Evolutionary conservation across 2,797 vertebrate genomes (phyloP).

Genomic region (Diplodus puntazzo): DNA sequence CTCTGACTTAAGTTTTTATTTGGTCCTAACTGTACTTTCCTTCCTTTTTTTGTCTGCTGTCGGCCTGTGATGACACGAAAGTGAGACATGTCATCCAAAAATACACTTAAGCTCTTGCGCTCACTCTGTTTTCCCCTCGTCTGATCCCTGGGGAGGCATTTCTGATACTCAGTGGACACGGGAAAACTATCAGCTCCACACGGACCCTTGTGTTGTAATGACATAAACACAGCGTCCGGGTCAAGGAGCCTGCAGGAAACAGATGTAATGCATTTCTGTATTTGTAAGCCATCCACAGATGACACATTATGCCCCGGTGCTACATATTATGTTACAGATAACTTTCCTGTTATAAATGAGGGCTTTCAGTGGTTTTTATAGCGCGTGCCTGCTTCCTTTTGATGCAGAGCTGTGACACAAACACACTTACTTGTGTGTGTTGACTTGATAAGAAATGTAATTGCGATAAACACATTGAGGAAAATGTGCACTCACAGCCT

Average conservation of each 20-base stretch:
- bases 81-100: slow-evolving; percentile 6
- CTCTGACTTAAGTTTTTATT: not conserved
- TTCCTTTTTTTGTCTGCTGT: not conserved
- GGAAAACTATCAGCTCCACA: slow-evolving; percentile 16
- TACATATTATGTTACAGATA: not conserved
- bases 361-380: slow-evolving; percentile 13
- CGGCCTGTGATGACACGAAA: not conserved
- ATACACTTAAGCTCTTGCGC: not conserved
- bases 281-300: slow-evolving; percentile 24
- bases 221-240: slow-evolving; percentile 11
- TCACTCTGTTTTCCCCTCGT: not conserved
- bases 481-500: not conserved
- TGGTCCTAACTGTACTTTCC: not conserved
- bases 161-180: slow-evolving; percentile 5
- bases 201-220: slow-evolving; percentile 7
- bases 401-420: slow-evolving; percentile 23
- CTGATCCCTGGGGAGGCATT: not conserved
- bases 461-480: slow-evolving; percentile 27
- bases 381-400: slow-evolving; percentile 44
- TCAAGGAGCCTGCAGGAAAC: slow-evolving; percentile 38
- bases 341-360: slow-evolving; percentile 1
- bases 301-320: not conserved
- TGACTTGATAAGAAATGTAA: slow-evolving; percentile 27
- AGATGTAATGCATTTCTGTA: slow-evolving; percentile 23
- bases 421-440: not conserved